These are phyloP conservation scores for Lamellibrachia satsuma DNA, from an alignment of 2,888 invertebrate genomes.

Conservation along the genomic window DNA sequence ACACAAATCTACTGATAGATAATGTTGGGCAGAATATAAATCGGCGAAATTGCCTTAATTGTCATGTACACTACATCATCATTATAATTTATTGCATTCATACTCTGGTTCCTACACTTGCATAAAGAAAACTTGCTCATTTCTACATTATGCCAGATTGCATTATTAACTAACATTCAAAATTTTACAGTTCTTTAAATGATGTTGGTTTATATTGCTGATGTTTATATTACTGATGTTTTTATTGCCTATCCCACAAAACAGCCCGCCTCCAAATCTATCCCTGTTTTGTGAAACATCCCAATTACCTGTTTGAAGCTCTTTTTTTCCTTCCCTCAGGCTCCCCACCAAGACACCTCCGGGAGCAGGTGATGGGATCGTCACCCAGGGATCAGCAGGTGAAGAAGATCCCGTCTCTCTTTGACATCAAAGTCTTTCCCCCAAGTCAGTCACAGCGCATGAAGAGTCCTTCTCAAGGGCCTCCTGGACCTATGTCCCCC, in stretches of 20 bases:
- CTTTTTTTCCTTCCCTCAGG: neutral
- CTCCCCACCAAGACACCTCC: neutral
- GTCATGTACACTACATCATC: neutral
- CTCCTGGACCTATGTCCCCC: constrained; percentile 32
- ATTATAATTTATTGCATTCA: neutral
- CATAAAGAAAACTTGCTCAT: neutral
- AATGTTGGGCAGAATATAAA: no score
- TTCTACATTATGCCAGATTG: neutral
- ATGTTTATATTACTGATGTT: no score
- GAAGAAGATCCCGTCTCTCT: constrained; percentile 61
- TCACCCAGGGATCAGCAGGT: constrained; percentile 29
- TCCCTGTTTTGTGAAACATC: neutral
- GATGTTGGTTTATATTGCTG: neutral
- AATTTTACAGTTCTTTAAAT: neutral
- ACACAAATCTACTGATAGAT: no score
- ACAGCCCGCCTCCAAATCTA: neutral
- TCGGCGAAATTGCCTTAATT: no score
- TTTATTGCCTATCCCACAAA: neutral
- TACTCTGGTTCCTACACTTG: neutral
- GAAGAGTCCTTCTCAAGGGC: constrained; percentile 22
- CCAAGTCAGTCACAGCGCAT: constrained; percentile 38
- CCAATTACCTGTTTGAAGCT: neutral
- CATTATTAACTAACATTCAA: neutral
- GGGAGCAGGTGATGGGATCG: neutral
- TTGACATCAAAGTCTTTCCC: constrained; percentile 60